phyloP scores from a whole-genome alignment of 1,140 invertebrate species.

The Procambarus virginalis region DNA sequence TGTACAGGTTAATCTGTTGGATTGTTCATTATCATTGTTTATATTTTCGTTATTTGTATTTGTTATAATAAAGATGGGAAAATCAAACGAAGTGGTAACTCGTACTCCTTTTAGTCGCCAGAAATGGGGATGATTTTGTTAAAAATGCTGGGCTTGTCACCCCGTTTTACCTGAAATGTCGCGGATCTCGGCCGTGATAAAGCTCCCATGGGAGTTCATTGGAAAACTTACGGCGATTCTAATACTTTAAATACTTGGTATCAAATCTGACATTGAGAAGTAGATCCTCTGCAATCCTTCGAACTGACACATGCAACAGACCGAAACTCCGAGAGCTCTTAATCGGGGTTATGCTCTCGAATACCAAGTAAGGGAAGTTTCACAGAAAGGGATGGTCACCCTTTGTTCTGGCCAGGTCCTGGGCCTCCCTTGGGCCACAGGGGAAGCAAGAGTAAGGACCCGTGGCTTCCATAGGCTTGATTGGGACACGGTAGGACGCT shows the following conservation, averaged over 20 bases:
- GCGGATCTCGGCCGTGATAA: background rate
- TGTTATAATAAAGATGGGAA: background rate
- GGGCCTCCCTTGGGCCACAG: background rate
- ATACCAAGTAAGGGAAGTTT: constrained; percentile 28
- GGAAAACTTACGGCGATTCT: background rate
- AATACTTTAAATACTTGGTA: too few species aligned
- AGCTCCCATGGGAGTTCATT: background rate
- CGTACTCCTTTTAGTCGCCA: background rate
- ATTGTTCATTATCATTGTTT: too few species aligned
- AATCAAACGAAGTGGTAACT: background rate
- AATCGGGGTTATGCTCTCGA: constrained; percentile 2
- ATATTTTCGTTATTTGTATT: too few species aligned
- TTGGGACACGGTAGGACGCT: background rate
- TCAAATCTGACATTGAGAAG: too few species aligned
- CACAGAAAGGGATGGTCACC: constrained; percentile 12
- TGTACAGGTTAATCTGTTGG: too few species aligned
- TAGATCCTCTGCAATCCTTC: too few species aligned
- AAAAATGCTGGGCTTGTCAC: constrained; percentile 38
- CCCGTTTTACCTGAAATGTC: constrained; percentile 42
- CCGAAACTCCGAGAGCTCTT: background rate
- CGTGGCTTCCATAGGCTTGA: background rate
- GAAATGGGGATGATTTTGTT: constrained; percentile 31
- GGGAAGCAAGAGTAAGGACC: background rate
- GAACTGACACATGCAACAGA: too few species aligned
- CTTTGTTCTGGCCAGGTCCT: constrained; percentile 29